Base-by-base conservation (phyloP, 2,888 invertebrate species). In the Eristalis arbustorum region DNA sequence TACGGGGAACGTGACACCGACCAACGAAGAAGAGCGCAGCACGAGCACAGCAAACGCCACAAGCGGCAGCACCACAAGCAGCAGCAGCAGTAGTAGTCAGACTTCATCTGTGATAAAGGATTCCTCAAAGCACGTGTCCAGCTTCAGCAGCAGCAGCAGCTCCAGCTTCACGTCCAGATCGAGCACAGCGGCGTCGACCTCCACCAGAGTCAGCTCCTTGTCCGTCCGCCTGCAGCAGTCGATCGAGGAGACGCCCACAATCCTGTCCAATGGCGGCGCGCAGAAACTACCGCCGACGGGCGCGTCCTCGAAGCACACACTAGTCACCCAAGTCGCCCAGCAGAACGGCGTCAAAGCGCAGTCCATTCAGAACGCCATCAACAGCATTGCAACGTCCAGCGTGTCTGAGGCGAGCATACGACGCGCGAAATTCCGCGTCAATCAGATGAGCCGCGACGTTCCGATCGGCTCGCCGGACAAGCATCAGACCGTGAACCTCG, bases 381-480 rank as follows among this genome's bases (percentile, higher is more conserved):
- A 59, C 40, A 88, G 67, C 14, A 10, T 84, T 10, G 76, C 83
- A 1, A 63, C 77, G 18, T 78, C 83, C 10, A 83, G 78, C 28
- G 67, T 83, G 22, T 72, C 88, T 0, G 91, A 91, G 56, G 89
- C 94, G 84, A 93, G 94, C 74, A 92, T 91, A 92, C 93, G 94
- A 66, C 92, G 94, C 3, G 93, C 94, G 71, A 95, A 96, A 88
- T 95, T 95, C 91, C 94, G 95, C 89, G 93, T 96, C 25, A 96
- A 95, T 56, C 94, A 94, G 88, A 94, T 94, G 92, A 96, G 95
- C 90, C 93, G 96, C 88, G 96, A 96, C 90, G 96, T 96, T 0
- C 96, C 96, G 1, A 93, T 95, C 34, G 95, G 95, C 57, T 94
- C 95, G 8, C 94, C 94, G 5, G 94, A 95, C 42, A 94, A 93